Percentiles rank a stretch among this genome's conserved stretches.
Conservation (phyloP, 1,140 invertebrate genomes). For the Drosophila ercepeae region DNA sequence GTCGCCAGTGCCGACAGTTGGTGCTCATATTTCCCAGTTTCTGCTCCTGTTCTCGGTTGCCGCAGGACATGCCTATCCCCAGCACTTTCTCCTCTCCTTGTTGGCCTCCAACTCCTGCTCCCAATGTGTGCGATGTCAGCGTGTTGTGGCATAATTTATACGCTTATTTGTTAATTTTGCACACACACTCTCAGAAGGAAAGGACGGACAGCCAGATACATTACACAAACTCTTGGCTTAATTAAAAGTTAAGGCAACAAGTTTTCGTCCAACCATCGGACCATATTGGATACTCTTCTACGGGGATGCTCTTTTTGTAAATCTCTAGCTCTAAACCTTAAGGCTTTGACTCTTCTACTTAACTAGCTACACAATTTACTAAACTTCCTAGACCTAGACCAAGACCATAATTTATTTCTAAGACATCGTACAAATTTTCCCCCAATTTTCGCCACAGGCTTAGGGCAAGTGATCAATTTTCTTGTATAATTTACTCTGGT, state of each 20-base stretch:
- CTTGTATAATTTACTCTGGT: not conserved
- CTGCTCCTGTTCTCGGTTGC: conserved; percentile 13
- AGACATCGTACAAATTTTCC: not conserved
- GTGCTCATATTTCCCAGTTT: conserved; percentile 65
- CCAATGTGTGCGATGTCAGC: conserved; percentile 37
- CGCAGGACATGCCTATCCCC: conserved; percentile 14
- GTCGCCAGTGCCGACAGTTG: conserved; percentile 34
- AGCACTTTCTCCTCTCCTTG: not conserved
- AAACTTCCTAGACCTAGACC: no score
- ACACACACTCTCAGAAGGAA: conserved; percentile 40
- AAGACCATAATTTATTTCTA: no score
- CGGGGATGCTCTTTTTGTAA: conserved; percentile 35
- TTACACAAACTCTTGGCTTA: conserved; percentile 70
- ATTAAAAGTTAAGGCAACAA: conserved; percentile 74
- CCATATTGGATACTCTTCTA: not conserved
- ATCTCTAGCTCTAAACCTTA: no score
- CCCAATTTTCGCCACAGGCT: not conserved
- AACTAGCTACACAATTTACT: no score
- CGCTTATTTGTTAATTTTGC: conserved; percentile 78
- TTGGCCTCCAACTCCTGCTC: not conserved
- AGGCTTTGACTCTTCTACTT: no score
- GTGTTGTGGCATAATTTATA: conserved; percentile 75
- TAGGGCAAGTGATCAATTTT: not conserved
- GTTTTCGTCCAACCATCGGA: conserved; percentile 16
- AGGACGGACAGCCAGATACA: conserved; percentile 30